A percentile compares a stretch with the other conserved stretches of the same genome.
Conservation (phyloP, 2,888 invertebrate genomes). For the Hypomecis atomaria region DNA sequence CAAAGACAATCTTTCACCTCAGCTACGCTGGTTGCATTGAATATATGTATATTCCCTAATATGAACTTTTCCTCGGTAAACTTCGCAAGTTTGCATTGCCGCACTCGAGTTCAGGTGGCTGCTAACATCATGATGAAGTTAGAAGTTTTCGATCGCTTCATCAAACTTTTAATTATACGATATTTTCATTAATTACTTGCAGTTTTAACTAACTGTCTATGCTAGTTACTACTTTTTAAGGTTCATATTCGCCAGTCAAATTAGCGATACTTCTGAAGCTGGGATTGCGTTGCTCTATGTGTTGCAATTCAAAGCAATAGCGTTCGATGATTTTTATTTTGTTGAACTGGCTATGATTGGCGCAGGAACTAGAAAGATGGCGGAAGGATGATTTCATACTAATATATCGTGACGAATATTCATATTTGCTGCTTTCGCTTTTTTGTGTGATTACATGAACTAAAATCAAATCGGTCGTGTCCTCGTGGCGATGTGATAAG, state of each 20-base stretch:
- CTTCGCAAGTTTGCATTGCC: slow-evolving; percentile 36
- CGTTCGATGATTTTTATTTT: too few species aligned
- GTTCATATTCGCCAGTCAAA: too few species aligned
- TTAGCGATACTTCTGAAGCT: too few species aligned
- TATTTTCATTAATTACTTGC: too few species aligned
- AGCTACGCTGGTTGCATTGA: slow-evolving; percentile 17
- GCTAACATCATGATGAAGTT: slow-evolving; percentile 47
- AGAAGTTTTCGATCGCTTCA: slow-evolving; percentile 52
- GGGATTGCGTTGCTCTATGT: too few species aligned
- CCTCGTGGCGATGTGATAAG: too few species aligned
- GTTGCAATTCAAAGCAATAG: too few species aligned
- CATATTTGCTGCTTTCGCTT: background rate
- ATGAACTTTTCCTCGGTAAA: slow-evolving; percentile 51
- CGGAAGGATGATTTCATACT: too few species aligned
- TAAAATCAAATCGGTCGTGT: background rate
- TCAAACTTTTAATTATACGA: slow-evolving; percentile 13
- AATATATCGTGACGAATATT: background rate
- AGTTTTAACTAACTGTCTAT: too few species aligned
- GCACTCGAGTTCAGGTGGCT: slow-evolving; percentile 44
- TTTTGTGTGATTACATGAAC: background rate
- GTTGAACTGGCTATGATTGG: too few species aligned
- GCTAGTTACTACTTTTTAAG: too few species aligned
- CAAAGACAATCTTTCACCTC: slow-evolving; percentile 10
- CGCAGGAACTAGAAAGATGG: too few species aligned
- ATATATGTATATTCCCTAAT: slow-evolving; percentile 31